Evolutionary conservation across 2,888 invertebrate species (phyloP).

Genomic region (Andricus curvator): DNA sequence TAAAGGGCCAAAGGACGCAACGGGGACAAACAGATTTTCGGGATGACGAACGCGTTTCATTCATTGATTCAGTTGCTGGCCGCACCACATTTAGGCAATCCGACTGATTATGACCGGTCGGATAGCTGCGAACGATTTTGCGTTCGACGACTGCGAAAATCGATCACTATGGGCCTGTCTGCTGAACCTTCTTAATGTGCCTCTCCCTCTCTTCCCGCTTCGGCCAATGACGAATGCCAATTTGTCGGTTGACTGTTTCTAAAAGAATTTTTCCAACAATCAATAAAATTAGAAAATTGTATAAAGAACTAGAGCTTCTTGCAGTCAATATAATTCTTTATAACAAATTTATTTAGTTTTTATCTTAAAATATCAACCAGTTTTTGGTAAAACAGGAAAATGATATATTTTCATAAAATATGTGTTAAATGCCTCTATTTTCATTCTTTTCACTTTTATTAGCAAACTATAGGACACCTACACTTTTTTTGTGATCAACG

Average conservation of each 20-base stretch:
- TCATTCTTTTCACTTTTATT: too few species aligned
- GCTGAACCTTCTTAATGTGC: conserved; percentile 1
- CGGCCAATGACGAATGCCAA: conserved; percentile 9
- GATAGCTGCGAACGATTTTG: conserved; percentile 64
- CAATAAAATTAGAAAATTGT: not conserved
- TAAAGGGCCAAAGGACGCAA: conserved; percentile 57
- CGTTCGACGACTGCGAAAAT: conserved; percentile 54
- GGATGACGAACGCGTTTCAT: conserved; percentile 74
- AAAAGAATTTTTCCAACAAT: not conserved
- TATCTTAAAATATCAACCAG: too few species aligned
- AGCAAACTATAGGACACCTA: too few species aligned
- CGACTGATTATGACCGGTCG: conserved; percentile 72
- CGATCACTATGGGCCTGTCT: conserved; percentile 29
- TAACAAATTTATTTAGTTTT: too few species aligned
- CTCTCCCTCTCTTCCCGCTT: conserved; percentile 10
- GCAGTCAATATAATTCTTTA: too few species aligned
- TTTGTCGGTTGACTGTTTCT: conserved; percentile 13
- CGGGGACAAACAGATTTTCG: conserved; percentile 67
- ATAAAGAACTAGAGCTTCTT: not conserved
- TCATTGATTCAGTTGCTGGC: conserved; percentile 63
- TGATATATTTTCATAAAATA: too few species aligned
- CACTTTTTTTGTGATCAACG: too few species aligned
- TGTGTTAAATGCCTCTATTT: too few species aligned
- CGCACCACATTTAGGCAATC: conserved; percentile 72
- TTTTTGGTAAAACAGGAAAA: too few species aligned